Conservation (phyloP, 1,140 invertebrate genomes). For the Gyrodactylus bullatarudis region DNA sequence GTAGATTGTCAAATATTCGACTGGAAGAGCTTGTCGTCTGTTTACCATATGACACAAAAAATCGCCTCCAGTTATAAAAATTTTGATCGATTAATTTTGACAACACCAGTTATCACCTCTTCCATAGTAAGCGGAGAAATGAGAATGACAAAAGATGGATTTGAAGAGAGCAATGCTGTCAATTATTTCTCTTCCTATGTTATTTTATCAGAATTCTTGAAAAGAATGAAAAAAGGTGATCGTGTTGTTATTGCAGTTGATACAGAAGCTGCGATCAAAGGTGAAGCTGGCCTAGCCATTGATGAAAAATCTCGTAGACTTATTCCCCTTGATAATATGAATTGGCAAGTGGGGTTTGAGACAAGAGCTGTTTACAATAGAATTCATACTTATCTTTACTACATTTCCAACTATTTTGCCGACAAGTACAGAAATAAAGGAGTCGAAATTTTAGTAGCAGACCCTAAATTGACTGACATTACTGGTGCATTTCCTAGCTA, state of each 20-base stretch:
- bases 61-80: neutral
- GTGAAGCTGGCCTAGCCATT: neutral
- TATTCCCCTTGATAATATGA: neutral
- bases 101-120: neutral
- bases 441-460: neutral
- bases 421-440: neutral
- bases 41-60: neutral
- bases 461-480: neutral
- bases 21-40: neutral
- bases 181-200: neutral
- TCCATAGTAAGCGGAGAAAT: neutral
- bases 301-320: neutral
- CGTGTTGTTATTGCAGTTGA: neutral
- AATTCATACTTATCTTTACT: neutral
- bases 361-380: neutral
- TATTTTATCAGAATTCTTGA: neutral
- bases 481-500: neutral
- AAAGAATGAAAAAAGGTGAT: neutral
- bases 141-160: neutral
- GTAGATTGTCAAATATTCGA: neutral
- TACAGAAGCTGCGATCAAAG: neutral
- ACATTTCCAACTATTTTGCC: neutral
- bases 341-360: neutral
- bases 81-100: neutral
- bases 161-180: neutral